Percentiles rank a stretch among this genome's conserved stretches.
These are phyloP conservation scores for Mythimna lalbum DNA, from an alignment of 2,888 invertebrate genomes.

Conservation along the genomic window DNA sequence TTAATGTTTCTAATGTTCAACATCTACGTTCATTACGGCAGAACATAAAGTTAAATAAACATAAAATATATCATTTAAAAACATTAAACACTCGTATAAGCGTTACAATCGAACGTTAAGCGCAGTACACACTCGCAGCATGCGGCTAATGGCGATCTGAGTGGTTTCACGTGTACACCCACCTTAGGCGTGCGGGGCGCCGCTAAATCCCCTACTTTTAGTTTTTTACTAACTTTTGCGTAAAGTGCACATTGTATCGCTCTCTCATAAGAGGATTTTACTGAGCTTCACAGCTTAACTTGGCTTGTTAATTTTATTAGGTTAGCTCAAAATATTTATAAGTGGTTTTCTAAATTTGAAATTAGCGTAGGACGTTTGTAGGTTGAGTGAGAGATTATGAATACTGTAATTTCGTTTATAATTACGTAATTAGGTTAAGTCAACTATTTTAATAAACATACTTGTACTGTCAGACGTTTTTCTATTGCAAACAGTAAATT, in stretches of 20 bases:
- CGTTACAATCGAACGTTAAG: constrained; percentile 57
- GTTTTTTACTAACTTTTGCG: constrained; percentile 81
- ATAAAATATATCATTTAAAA: constrained; percentile 33
- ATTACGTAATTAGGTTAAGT: no score
- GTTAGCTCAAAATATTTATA: constrained; percentile 17
- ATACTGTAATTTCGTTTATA: no score
- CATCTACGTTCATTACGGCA: not conserved
- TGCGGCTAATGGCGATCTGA: constrained; percentile 80
- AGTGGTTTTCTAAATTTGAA: not conserved
- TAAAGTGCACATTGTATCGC: constrained; percentile 80
- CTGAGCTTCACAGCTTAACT: constrained; percentile 49
- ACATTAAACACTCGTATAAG: constrained; percentile 44
- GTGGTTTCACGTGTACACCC: constrained; percentile 86
- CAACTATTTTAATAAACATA: no score
- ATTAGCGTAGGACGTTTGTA: not conserved
- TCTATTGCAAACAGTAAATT: no score
- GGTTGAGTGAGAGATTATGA: not conserved
- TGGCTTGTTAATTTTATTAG: constrained; percentile 52
- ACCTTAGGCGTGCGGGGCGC: constrained; percentile 78
- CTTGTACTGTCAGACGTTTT: no score
- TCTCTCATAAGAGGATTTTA: constrained; percentile 77
- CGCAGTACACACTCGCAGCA: constrained; percentile 64
- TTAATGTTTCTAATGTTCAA: no score
- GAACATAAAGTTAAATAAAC: not conserved
- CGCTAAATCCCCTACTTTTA: constrained; percentile 79